A percentile compares a stretch with the other conserved stretches of the same genome.
Conservation (phyloP, 2,797 vertebrate species). For the Dromococcyx pavoninus region DNA sequence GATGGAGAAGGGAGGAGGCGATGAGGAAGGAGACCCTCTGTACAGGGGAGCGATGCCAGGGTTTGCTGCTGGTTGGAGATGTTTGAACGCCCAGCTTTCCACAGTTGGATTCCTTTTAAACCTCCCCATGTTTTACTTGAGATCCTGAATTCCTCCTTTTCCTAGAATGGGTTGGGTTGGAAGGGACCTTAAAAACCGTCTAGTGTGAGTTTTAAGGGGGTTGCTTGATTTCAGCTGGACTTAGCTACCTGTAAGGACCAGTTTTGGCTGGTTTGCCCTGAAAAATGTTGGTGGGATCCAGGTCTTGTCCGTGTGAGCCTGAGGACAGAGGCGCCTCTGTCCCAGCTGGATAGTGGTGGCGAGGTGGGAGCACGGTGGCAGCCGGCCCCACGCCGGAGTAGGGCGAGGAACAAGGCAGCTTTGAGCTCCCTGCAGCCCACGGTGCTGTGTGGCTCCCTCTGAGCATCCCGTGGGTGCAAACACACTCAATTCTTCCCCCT, state of each 20-base stretch:
- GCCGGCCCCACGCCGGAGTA: not conserved
- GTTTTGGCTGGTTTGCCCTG: not conserved
- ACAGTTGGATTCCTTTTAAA: not conserved
- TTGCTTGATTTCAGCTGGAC: not conserved
- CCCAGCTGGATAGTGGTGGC: not conserved
- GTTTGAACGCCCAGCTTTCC: not conserved
- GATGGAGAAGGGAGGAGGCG: not conserved
- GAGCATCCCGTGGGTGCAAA: not conserved
- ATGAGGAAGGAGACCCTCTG: not conserved
- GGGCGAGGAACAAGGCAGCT: not conserved
- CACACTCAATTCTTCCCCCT: not conserved
- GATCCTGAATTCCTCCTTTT: not conserved
- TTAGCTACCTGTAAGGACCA: not conserved
- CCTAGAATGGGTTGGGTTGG: no score
- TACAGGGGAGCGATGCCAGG: fast-evolving
- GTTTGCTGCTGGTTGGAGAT: not conserved
- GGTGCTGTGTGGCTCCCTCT: not conserved
- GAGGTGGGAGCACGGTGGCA: not conserved
- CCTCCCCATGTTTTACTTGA: not conserved
- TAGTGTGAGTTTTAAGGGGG: not conserved
- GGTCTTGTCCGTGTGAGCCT: not conserved
- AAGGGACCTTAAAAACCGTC: no score
- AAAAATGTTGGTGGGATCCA: not conserved
- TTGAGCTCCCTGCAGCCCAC: not conserved
- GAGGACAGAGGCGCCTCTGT: conserved; percentile 50